Evolutionary conservation across 1,140 invertebrate species (phyloP), one percentile per base, ranked within the genome.

Genomic region (Nephotettix cincticeps): DNA sequence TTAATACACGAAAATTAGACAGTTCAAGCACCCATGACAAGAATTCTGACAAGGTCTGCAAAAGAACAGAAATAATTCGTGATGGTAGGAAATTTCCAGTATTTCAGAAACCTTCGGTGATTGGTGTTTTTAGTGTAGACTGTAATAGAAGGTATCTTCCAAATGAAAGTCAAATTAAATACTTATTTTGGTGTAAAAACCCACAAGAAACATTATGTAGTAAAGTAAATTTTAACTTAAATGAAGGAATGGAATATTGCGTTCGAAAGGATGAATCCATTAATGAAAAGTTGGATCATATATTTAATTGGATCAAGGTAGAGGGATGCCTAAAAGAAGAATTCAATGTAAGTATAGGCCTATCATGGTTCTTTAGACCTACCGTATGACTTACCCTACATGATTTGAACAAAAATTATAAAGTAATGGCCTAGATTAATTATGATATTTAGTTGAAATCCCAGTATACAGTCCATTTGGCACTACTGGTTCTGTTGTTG

Each of bases 71-170:
- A 54, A 54, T 54, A 11, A 54, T 54, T 4, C 11, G 63, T 19
- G 32, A 65, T 30, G 47, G 68, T 19, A 29, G 77, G 30, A 32
- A 63, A 36, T 84, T 83, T 74, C 83, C 84, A 63, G 72, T 75
- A 29, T 84, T 84, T 73, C 72, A 77, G 32, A 79, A 80, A 68
- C 83, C 85, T 3, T 77, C 78, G 72, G 75, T 85, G 54, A 77
- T 84, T 32, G 85, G 84, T 71, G 83, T 80, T 71, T 86, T 81
- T 65, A 84, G 83, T 75, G 63, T 86, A 2, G 80, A 84, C 69
- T 79, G 72, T 29, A 32, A 80, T 14, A 70, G 78, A 13, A 43
- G 79, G 51, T 82, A 80, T 74, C 66, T 70, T 40, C 71, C 73
- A 3, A 75, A 81, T 76, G 76, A 81, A 19, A 78, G 78, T 0